Conservation (phyloP, 2,888 invertebrate species). For the Athripsodes cinereus region DNA sequence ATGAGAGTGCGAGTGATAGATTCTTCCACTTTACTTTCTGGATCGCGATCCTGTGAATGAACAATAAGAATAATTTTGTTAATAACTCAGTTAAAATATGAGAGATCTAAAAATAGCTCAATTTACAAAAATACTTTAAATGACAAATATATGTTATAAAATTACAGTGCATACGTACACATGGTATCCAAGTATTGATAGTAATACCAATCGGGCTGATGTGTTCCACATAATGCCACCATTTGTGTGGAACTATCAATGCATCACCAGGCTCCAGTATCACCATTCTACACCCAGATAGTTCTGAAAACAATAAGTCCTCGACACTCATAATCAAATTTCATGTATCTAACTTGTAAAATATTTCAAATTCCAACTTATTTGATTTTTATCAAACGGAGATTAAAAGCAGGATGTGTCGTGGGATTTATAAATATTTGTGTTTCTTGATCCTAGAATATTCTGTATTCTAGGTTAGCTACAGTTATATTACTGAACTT, state of each 20-base stretch:
- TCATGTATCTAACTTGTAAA: background rate
- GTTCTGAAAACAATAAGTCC: conserved; percentile 4
- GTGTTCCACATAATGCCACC: conserved; percentile 98
- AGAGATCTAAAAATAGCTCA: too few species aligned
- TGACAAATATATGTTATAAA: too few species aligned
- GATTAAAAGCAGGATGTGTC: too few species aligned
- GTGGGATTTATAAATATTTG: too few species aligned
- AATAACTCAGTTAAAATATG: too few species aligned
- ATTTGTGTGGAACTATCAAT: conserved; percentile 80
- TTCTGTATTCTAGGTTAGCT: too few species aligned
- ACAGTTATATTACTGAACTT: too few species aligned
- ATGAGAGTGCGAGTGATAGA: conserved; percentile 62
- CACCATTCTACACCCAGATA: conserved; percentile 39
- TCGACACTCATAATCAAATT: background rate
- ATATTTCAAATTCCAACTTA: background rate
- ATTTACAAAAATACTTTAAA: too few species aligned
- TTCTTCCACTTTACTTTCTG: conserved; percentile 43
- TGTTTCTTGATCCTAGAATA: too few species aligned
- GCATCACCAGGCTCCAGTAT: conserved; percentile 79
- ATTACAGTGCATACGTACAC: conserved; percentile 45
- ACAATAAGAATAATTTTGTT: too few species aligned
- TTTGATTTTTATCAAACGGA: too few species aligned
- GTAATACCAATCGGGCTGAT: conserved; percentile 60
- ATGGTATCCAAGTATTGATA: conserved; percentile 66
- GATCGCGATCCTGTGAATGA: conserved; percentile 28